Conservation (phyloP, 2,888 invertebrate species). For the Druceiella hillmani region DNA sequence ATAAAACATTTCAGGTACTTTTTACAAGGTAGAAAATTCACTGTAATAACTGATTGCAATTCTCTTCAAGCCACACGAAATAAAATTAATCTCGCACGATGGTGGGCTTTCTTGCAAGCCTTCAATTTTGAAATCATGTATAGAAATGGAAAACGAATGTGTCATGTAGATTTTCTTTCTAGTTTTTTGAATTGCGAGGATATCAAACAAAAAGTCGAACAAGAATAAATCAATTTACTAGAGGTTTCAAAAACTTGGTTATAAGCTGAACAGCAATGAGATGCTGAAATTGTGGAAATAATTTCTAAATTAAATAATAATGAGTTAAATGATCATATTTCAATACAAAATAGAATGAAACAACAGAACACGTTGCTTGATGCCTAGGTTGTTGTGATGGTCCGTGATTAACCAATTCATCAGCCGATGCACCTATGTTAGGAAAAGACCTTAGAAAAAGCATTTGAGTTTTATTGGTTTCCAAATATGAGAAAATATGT, state of each 20-base stretch:
- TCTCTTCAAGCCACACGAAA: no score
- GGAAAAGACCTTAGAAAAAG: slow-evolving; percentile 25
- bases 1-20: no score
- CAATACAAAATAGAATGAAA: slow-evolving; percentile 20
- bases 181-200: no score
- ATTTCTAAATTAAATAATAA: not conserved
- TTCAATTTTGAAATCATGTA: no score
- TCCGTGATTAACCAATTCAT: slow-evolving; percentile 27
- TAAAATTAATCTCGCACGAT: no score
- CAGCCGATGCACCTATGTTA: slow-evolving; percentile 24
- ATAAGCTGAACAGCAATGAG: slow-evolving; percentile 9
- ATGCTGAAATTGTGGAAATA: slow-evolving; percentile 6
- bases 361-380: slow-evolving; percentile 15
- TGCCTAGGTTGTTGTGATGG: slow-evolving; percentile 25
- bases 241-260: slow-evolving; percentile 11
- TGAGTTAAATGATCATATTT: not conserved
- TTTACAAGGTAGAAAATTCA: no score
- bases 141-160: no score
- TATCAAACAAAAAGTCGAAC: slow-evolving; percentile 4
- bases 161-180: no score
- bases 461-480: slow-evolving; percentile 29
- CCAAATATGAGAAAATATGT: slow-evolving; percentile 26
- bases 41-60: no score
- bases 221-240: slow-evolving; percentile 10
- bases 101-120: no score